Conservation (phyloP, 1,140 invertebrate genomes). For the Ooceraea biroi region DNA sequence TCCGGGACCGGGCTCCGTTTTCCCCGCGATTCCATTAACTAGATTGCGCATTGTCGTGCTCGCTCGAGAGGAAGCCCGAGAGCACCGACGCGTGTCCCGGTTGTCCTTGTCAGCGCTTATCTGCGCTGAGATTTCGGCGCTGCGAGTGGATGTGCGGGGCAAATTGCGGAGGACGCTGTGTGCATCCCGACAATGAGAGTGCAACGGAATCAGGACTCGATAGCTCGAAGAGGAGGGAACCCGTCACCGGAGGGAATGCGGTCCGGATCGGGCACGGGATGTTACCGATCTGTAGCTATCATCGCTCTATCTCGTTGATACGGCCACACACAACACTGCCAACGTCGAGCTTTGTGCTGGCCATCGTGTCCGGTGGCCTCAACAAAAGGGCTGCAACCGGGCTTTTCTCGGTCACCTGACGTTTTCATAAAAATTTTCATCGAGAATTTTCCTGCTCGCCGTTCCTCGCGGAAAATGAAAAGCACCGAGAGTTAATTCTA, state of each 20-base stretch:
- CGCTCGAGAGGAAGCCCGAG: constrained; percentile 33
- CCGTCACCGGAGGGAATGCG: background rate
- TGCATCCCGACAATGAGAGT: constrained; percentile 15
- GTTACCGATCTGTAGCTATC: constrained; percentile 19
- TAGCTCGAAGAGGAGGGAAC: background rate
- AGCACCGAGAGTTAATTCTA: too few species aligned
- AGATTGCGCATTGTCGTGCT: constrained; percentile 59
- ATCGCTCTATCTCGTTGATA: background rate
- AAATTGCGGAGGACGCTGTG: background rate
- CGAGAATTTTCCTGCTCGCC: too few species aligned
- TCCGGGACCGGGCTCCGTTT: background rate
- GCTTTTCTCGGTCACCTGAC: background rate
- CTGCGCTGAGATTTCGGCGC: constrained; percentile 35
- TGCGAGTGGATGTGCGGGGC: background rate
- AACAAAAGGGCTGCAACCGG: background rate
- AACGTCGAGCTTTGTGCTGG: background rate
- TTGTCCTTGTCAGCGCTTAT: constrained; percentile 51
- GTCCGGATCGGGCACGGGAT: background rate
- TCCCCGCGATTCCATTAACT: constrained; percentile 54
- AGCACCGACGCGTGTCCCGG: constrained; percentile 37
- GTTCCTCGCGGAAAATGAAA: too few species aligned
- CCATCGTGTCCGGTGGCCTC: background rate
- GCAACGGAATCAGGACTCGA: constrained; percentile 43
- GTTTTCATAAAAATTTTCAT: constrained; percentile 11
- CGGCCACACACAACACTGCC: background rate